Evolutionary conservation across 2,888 invertebrate species (phyloP).

Genomic region (Petrolisthes cinctipes): DNA sequence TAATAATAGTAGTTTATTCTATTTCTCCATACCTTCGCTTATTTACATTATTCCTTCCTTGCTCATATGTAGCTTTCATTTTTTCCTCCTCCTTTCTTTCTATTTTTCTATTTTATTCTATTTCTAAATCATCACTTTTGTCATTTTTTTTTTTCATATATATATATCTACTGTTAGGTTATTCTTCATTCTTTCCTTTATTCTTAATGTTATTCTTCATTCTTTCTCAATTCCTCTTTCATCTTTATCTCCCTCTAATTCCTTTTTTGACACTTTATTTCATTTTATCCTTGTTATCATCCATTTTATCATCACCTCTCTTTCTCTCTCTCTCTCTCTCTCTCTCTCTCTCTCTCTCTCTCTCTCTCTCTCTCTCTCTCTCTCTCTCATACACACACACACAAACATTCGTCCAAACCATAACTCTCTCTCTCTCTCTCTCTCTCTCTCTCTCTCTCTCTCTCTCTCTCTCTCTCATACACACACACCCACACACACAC

Average conservation of each 20-base stretch:
- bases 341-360: background rate
- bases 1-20: background rate
- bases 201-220: too few species aligned
- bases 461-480: background rate
- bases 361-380: background rate
- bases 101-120: background rate
- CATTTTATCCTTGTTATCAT: background rate
- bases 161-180: too few species aligned
- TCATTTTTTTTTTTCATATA: too few species aligned
- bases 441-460: background rate
- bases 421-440: background rate
- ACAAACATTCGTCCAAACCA: background rate
- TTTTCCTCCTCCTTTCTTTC: background rate
- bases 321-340: background rate
- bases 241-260: background rate
- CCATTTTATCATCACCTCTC: background rate
- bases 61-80: background rate
- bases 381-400: too few species aligned
- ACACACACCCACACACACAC: background rate
- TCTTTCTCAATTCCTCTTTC: too few species aligned
- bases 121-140: too few species aligned
- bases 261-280: background rate
- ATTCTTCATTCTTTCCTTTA: too few species aligned
- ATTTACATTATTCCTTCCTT: too few species aligned
- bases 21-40: background rate